Evolutionary conservation across 2,888 invertebrate genomes (phyloP).

Genomic region (Dexiosoma caninum): DNA sequence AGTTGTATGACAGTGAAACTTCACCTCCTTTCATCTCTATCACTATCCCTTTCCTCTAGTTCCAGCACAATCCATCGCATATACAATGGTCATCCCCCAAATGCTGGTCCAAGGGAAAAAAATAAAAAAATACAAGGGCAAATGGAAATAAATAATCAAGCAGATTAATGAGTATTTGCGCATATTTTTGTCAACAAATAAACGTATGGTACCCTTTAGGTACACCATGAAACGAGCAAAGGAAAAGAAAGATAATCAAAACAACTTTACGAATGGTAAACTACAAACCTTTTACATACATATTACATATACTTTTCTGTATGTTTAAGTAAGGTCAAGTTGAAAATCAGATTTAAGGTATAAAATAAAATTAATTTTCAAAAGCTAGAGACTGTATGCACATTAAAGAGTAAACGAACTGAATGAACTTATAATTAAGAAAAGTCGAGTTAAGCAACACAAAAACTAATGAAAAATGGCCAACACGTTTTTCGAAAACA

Average conservation of each 20-base stretch:
- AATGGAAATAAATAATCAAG: no score
- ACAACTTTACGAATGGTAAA: neutral
- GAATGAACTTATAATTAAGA: conserved; percentile 31
- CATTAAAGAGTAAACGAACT: neutral
- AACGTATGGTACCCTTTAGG: neutral
- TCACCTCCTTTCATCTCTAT: no score
- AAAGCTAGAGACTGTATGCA: neutral
- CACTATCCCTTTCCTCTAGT: no score
- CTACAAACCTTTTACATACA: neutral
- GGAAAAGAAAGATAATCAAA: neutral
- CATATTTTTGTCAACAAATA: no score
- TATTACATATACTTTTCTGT: neutral
- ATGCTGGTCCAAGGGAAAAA: no score
- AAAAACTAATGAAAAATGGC: conserved; percentile 42
- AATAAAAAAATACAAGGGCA: no score
- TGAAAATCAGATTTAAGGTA: conserved; percentile 46
- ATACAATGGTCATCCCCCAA: no score
- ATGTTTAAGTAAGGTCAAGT: conserved; percentile 47
- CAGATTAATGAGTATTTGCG: no score
- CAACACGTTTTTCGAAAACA: conserved; percentile 50
- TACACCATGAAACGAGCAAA: neutral
- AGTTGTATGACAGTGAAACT: no score
- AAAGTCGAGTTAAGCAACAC: neutral
- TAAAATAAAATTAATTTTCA: conserved; percentile 12
- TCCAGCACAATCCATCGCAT: no score